Conservation (phyloP, 2,888 invertebrate genomes). For the Rhamnusium bicolor region DNA sequence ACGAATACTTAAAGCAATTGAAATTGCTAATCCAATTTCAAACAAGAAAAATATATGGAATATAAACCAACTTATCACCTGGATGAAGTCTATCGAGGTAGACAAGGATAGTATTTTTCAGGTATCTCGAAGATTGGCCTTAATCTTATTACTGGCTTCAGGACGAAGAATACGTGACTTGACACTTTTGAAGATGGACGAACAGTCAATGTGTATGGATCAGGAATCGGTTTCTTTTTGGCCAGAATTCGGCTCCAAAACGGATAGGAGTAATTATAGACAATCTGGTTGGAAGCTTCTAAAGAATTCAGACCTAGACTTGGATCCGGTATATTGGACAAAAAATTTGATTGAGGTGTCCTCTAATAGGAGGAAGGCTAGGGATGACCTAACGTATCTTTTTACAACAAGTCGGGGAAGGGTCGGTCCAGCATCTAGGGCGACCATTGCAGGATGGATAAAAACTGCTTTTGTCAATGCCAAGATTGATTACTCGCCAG, state of each 20-base stretch:
- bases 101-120: conserved; percentile 37
- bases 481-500: conserved; percentile 40
- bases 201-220: conserved; percentile 16
- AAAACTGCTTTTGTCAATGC: conserved; percentile 38
- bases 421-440: conserved; percentile 36
- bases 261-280: conserved; percentile 38
- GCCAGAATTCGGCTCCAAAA: conserved; percentile 56
- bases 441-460: conserved; percentile 43
- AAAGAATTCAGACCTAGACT: conserved; percentile 6
- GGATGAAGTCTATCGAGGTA: conserved; percentile 25
- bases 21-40: not conserved
- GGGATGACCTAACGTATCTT: conserved; percentile 3
- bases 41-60: conserved; percentile 34
- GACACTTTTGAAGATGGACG: conserved; percentile 36
- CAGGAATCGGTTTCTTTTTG: conserved; percentile 45
- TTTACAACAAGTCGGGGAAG: conserved; percentile 44
- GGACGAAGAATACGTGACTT: conserved; percentile 38
- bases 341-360: conserved; percentile 30
- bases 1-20: conserved; percentile 34
- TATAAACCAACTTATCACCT: conserved; percentile 22
- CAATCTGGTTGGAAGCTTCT: conserved; percentile 47
- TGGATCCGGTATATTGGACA: conserved; percentile 40
- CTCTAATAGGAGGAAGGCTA: conserved; percentile 3
- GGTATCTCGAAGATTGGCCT: conserved; percentile 36
- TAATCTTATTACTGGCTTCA: conserved; percentile 40